Base-by-base conservation (phyloP, 2,797 vertebrate genomes). In the Phalloptychus januarius region DNA sequence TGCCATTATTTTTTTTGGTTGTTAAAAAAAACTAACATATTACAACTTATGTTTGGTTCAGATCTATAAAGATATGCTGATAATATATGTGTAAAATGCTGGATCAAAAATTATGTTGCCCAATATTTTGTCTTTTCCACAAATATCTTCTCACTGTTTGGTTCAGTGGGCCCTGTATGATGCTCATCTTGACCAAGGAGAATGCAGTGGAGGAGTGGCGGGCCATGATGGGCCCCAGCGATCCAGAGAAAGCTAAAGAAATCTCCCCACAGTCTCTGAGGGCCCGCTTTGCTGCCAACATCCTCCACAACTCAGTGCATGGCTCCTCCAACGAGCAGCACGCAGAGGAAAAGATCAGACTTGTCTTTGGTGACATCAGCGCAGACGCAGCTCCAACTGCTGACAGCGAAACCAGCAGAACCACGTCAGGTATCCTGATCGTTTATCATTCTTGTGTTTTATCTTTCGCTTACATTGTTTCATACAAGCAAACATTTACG, bases 161-260 rank as follows among this genome's bases (percentile, higher is more conserved):
- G 87, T 92, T 54, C 91, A 99, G 98, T 18, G 97, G 97, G 2
- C 95, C 95, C 0, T 97, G 96, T 5, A 28, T 96, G 91, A 79
- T 97, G 86, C 96, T 98, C 88, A 54, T 96, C 69, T 93, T 99
- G 87, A 94, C 93, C 45, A 98, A 97, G 84, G 96, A 98, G 93
- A 98, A 98, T 79, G 97, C 97, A 20, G 92, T 98, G 85, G 91
- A 96, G 73, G 97, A 98, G 0, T 99, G 97, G 98, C 96, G 96
- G 83, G 71, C 85, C 74, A 85, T 96, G 77, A 98, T 98, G 93
- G 98, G 98, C 52, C 97, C 98, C 48, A 3, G 88, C 0, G 96
- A 99, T 86, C 98, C 97, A 10, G 79, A 88, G 12, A 85, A 94
- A 85, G 98, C 97, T 18, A 97, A 90, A 84, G 72, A 85, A 16